Percentiles rank a stretch among this genome's conserved stretches.
These are phyloP conservation scores for Rhynchotus rufescens DNA, from an alignment of 2,797 vertebrate genomes.

Conservation along the genomic window DNA sequence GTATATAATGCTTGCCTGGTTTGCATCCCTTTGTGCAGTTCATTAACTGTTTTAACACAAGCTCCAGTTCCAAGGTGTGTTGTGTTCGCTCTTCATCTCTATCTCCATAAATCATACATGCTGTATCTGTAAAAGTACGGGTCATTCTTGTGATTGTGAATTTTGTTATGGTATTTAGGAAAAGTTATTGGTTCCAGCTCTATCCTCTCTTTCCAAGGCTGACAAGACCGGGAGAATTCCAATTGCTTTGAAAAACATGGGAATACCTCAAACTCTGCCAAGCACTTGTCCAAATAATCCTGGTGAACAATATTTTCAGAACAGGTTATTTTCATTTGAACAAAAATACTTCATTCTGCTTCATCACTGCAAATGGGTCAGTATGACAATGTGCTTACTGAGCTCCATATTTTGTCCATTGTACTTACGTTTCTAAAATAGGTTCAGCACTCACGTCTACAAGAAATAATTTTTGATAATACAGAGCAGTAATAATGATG, in stretches of 20 bases:
- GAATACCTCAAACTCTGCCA: background rate
- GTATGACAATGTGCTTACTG: background rate
- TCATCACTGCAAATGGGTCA: background rate
- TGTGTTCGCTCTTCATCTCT: background rate
- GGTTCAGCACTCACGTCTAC: background rate
- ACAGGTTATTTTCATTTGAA: background rate
- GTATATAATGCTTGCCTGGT: background rate
- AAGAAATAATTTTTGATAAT: background rate
- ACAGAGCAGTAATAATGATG: background rate
- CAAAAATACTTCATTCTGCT: background rate
- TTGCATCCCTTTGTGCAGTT: background rate
- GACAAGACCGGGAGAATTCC: background rate
- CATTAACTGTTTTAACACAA: constrained; percentile 22
- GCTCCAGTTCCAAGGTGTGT: constrained; percentile 3
- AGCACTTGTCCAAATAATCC: background rate
- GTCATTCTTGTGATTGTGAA: background rate
- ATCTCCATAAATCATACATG: background rate
- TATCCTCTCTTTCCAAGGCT: background rate
- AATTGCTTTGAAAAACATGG: background rate
- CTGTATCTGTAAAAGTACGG: background rate
- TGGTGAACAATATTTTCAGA: background rate
- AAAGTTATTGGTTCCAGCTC: background rate
- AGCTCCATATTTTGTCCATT: background rate
- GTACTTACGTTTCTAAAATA: background rate
- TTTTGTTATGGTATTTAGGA: background rate